Evolutionary conservation across 1,140 invertebrate species (phyloP).

Genomic region (Musca domestica): DNA sequence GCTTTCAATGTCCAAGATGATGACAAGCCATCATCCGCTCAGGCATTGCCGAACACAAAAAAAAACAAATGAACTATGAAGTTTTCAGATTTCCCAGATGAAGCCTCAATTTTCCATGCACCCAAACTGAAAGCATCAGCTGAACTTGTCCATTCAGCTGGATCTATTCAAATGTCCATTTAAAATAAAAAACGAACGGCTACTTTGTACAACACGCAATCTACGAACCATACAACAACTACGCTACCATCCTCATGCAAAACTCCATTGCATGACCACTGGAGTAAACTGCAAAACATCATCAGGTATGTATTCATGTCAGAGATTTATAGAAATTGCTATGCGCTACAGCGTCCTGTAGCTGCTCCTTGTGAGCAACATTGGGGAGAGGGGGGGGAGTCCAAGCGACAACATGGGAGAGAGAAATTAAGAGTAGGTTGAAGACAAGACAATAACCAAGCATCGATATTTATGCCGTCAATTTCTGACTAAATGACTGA

Average conservation of each 20-base stretch:
- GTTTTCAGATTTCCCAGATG: neutral
- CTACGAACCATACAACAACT: neutral
- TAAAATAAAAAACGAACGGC: neutral
- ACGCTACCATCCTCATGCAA: neutral
- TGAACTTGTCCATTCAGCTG: neutral
- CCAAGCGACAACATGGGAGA: no score
- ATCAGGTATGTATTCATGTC: no score
- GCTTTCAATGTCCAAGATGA: no score
- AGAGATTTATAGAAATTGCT: no score
- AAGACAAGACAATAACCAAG: neutral
- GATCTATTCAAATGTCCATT: slow-evolving; percentile 19
- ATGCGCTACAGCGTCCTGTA: no score
- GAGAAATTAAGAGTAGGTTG: no score
- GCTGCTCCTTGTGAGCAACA: no score
- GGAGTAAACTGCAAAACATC: no score
- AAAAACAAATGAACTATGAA: slow-evolving; percentile 7
- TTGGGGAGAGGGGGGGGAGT: no score
- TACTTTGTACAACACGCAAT: slow-evolving; percentile 11
- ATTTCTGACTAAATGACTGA: slow-evolving; percentile 19
- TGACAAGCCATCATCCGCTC: no score
- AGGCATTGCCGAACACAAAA: no score
- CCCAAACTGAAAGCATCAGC: no score
- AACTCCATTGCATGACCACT: neutral
- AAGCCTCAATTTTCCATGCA: neutral
- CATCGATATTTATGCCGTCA: slow-evolving; percentile 15